Conservation (phyloP, 2,113 vertebrate genomes). For the Neodon shergylaensis region DNA sequence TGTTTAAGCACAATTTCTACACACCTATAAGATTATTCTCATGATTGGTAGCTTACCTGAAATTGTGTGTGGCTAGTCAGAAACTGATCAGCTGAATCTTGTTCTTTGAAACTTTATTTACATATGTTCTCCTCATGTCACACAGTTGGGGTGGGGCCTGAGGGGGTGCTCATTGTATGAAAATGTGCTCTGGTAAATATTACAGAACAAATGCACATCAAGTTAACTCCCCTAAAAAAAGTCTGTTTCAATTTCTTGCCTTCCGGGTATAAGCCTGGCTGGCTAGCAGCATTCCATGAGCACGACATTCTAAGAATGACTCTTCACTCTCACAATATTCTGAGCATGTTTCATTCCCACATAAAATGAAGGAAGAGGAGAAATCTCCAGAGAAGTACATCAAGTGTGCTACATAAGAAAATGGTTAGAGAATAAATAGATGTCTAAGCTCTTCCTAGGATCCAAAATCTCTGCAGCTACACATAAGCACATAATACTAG, state of each 20-base stretch:
- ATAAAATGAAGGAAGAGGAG: background rate
- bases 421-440: background rate
- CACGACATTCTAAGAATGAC: slow-evolving; percentile 17
- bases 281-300: background rate
- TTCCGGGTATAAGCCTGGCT: background rate
- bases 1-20: background rate
- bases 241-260: background rate
- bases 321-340: background rate
- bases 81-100: background rate
- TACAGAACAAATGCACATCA: background rate
- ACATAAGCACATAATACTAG: background rate
- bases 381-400: slow-evolving; percentile 20
- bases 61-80: background rate
- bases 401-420: background rate
- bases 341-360: background rate
- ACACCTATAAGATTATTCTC: background rate
- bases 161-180: background rate
- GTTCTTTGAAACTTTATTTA: background rate
- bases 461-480: background rate
- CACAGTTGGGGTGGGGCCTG: background rate
- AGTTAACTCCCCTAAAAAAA: background rate
- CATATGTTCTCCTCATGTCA: background rate
- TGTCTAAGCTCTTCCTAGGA: slow-evolving; percentile 23
- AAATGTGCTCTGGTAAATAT: background rate
- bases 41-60: background rate